Evolutionary conservation across 2,888 invertebrate genomes (phyloP).

Genomic region (Brenthis hecate): DNA sequence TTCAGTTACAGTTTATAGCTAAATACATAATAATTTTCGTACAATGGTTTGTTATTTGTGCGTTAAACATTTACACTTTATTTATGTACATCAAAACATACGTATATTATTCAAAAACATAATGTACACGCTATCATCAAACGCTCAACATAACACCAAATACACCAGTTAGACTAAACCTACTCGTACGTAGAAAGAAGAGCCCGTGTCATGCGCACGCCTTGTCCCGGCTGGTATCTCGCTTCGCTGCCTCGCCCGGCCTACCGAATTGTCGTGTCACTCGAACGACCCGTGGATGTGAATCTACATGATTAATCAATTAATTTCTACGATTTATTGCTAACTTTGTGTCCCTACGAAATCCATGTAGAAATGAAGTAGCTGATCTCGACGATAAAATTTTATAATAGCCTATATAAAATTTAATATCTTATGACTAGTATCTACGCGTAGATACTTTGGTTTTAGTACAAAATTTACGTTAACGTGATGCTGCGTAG

Average conservation of each 20-base stretch:
- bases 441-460: slow-evolving; percentile 36
- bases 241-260: slow-evolving; percentile 67
- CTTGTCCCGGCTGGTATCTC: slow-evolving; percentile 79
- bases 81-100: slow-evolving; percentile 82
- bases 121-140: slow-evolving; percentile 74
- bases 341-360: slow-evolving; percentile 62
- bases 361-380: slow-evolving; percentile 43
- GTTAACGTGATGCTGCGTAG: slow-evolving; percentile 34
- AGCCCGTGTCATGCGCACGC: slow-evolving; percentile 59
- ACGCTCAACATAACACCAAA: slow-evolving; percentile 67
- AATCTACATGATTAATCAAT: slow-evolving; percentile 57
- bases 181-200: slow-evolving; percentile 48
- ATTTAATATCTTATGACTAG: slow-evolving; percentile 38
- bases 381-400: slow-evolving; percentile 39
- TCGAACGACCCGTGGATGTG: slow-evolving; percentile 45
- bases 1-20: slow-evolving; percentile 72
- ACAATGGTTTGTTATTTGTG: slow-evolving; percentile 70
- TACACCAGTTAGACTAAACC: slow-evolving; percentile 62
- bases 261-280: slow-evolving; percentile 31
- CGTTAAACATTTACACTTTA: slow-evolving; percentile 82
- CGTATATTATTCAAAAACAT: slow-evolving; percentile 76
- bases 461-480: slow-evolving; percentile 39
- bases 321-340: slow-evolving; percentile 67
- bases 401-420: slow-evolving; percentile 40
- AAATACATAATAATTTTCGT: slow-evolving; percentile 70